Percentiles rank a stretch among this genome's conserved stretches.
Evolutionary conservation across 2,888 invertebrate genomes (phyloP).

Genomic region (Pterobdella sp.): DNA sequence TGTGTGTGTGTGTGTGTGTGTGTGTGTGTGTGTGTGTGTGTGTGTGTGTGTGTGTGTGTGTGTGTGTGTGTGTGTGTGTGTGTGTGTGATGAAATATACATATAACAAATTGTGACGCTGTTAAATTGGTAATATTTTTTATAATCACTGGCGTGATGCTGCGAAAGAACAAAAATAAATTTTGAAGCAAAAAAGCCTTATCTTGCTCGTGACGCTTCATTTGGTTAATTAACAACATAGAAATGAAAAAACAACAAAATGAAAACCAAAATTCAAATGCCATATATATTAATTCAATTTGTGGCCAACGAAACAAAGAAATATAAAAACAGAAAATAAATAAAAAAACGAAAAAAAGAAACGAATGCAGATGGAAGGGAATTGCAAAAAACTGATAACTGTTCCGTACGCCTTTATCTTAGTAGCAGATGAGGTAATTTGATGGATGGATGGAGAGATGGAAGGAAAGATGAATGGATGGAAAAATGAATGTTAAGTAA

Average conservation of each 20-base stretch:
- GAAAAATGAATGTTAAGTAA: not conserved
- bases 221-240: not conserved
- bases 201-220: too few species aligned
- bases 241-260: not conserved
- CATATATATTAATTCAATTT: not conserved
- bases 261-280: not conserved
- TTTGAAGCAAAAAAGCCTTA: too few species aligned
- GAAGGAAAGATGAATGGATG: not conserved
- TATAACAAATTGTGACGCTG: not conserved
- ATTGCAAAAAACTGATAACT: not conserved
- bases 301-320: not conserved
- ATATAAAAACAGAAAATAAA: not conserved
- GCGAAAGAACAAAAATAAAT: too few species aligned
- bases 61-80: not conserved
- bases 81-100: not conserved
- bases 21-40: conserved; percentile 4
- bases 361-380: not conserved
- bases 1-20: conserved; percentile 9
- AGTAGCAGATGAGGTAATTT: not conserved
- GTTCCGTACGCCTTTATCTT: not conserved
- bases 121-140: too few species aligned
- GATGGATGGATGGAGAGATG: not conserved
- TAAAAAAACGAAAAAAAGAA: conserved; percentile 1
- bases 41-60: conserved; percentile 1
- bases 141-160: too few species aligned